Percentiles rank a stretch among this genome's conserved stretches.
Evolutionary conservation across 2,797 vertebrate genomes (phyloP).

Genomic region (Clarias platycephalus): DNA sequence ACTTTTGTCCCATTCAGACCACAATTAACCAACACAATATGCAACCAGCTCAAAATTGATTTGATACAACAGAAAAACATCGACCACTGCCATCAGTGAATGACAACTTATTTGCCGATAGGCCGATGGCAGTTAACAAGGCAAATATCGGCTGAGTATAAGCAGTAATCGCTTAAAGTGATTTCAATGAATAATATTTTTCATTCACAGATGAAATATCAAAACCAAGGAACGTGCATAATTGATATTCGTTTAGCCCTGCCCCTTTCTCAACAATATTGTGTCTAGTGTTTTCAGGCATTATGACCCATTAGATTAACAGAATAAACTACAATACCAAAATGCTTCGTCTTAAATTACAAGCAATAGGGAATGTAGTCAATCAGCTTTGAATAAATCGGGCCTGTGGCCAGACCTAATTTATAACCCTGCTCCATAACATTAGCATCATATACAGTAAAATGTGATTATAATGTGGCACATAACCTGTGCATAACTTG

Average conservation of each 20-base stretch:
- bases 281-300: background rate
- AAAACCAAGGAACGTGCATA: too few species aligned
- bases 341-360: background rate
- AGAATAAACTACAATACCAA: background rate
- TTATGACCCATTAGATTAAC: background rate
- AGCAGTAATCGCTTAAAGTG: too few species aligned
- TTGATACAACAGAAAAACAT: too few species aligned
- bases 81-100: too few species aligned
- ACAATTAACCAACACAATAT: too few species aligned
- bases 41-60: too few species aligned
- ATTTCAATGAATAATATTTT: too few species aligned
- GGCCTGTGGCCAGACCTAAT: background rate
- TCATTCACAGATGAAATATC: too few species aligned
- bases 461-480: background rate
- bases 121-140: too few species aligned
- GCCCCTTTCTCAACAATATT: background rate
- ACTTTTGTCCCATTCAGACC: too few species aligned
- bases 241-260: background rate
- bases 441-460: background rate
- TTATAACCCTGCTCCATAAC: background rate
- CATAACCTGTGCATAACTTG: background rate
- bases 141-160: too few species aligned
- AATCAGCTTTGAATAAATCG: background rate
- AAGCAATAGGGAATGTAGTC: background rate
- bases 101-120: too few species aligned